Evolutionary conservation across 2,797 vertebrate species (phyloP).

Genomic region (Myiotriccus ornatus): DNA sequence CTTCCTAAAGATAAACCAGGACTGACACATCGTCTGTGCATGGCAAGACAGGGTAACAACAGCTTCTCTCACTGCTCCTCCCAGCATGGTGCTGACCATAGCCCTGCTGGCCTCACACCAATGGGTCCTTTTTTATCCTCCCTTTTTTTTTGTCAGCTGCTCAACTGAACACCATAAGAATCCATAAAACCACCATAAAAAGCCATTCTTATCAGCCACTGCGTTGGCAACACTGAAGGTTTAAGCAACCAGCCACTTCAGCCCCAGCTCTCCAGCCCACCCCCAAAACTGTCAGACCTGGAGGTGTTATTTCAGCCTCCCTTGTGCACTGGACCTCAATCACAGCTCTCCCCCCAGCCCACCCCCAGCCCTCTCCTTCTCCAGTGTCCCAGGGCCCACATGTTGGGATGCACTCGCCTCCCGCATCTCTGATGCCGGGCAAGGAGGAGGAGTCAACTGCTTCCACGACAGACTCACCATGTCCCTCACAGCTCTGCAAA

Average conservation of each 20-base stretch:
- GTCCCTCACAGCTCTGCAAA: constrained; percentile 55
- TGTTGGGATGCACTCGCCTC: not conserved
- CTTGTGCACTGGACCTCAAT: not conserved
- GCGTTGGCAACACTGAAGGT: not conserved
- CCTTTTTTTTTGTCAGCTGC: not conserved
- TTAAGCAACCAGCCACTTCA: not conserved
- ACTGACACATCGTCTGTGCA: not conserved
- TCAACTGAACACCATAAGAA: not conserved
- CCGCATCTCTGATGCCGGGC: not conserved
- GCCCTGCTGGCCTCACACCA: not conserved
- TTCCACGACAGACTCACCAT: constrained; percentile 42
- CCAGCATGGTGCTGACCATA: not conserved
- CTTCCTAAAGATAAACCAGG: not conserved
- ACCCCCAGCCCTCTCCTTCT: not conserved
- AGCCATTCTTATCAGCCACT: not conserved
- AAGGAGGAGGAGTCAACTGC: not conserved
- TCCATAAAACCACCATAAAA: not conserved
- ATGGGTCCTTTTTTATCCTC: accelerated
- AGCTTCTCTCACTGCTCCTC: not conserved
- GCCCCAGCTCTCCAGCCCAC: not conserved
- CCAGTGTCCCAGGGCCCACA: not conserved
- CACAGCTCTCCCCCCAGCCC: not conserved
- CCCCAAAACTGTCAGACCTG: not conserved
- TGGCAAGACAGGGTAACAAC: not conserved
- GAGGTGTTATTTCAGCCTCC: not conserved